Evolutionary conservation across 2,797 vertebrate species (phyloP).

Genomic region (Myotis daubentonii): DNA sequence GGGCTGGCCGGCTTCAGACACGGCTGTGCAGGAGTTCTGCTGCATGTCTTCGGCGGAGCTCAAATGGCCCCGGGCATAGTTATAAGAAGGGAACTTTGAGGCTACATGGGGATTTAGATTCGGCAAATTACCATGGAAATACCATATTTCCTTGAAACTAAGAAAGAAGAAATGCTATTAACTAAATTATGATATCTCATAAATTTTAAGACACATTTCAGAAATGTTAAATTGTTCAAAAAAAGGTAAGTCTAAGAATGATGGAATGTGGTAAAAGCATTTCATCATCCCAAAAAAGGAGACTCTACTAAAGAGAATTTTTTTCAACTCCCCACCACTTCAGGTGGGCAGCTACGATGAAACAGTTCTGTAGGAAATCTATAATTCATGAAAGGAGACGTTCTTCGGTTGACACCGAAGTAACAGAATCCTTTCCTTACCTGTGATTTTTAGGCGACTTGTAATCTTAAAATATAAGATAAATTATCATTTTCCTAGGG

Average conservation of each 20-base stretch:
- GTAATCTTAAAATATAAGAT: constrained; percentile 79
- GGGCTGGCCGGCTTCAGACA: background rate
- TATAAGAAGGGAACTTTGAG: background rate
- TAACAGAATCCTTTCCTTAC: constrained; percentile 74
- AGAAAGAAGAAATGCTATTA: constrained; percentile 6
- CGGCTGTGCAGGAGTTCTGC: background rate
- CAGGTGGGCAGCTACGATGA: constrained; percentile 54
- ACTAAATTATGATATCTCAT: constrained; percentile 34
- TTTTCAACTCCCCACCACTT: constrained; percentile 67
- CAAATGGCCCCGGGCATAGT: constrained; percentile 13
- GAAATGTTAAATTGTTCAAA: constrained; percentile 28
- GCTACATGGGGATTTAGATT: background rate
- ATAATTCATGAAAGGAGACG: constrained; percentile 79
- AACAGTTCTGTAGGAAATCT: constrained; percentile 47
- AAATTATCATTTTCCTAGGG: constrained; percentile 61
- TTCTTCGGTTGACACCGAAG: constrained; percentile 77
- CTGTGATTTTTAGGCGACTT: constrained; percentile 75
- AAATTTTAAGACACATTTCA: constrained; percentile 61
- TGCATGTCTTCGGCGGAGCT: background rate
- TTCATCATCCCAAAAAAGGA: constrained; percentile 16
- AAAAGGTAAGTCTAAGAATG: constrained; percentile 39
- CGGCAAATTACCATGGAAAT: constrained; percentile 41
- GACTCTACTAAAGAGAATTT: constrained; percentile 19
- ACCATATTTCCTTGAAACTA: constrained; percentile 35
- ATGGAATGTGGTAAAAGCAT: constrained; percentile 40